Evolutionary conservation across 2,888 invertebrate genomes (phyloP), one percentile per base, ranked within the genome.

Genomic region (Hetaerina titia): DNA sequence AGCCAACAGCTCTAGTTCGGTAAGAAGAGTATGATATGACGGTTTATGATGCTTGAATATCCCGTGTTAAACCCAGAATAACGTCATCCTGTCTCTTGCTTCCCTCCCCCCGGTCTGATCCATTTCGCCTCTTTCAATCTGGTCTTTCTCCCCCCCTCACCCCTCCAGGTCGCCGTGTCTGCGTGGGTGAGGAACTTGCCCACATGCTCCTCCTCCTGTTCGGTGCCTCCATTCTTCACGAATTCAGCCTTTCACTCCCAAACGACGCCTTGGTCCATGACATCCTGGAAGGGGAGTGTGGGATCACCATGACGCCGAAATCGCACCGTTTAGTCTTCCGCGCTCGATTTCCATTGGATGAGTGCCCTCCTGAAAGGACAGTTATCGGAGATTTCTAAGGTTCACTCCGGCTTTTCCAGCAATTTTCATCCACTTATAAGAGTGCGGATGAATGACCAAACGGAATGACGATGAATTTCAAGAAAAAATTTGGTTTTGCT

Each of bases 101-200:
- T 45, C 45, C 45, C 45, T 4, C 45, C 1, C 45, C 45, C 45
- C 45, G 45, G 45, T 45, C 45, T 45, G 45, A 45, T 45, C 45
- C 45, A 45, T 45, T 4, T 45, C 45, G 45, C 45, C 45, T 45
- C 45, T 45, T 45, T 45, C 45, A 45, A 45, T 45, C 45, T 45
- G 45, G 45, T 45, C 45, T 45, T 4, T 45, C 94, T 45, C 58
- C 31, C 25, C 7, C 15, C 95, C 95, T 94, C 95, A 96, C 87
- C 95, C 95, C 96, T 97, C 22, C 96, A 98, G 98, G 98, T 45
- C 98, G 98, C 96, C 97, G 99, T 64, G 98, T 98, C 97, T 99
- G 99, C 96, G 97, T 98, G 0, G 99, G 99, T 0, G 98, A 99
- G 95, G 98, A 99, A 96, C 96, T 99, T 89, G 98, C 98, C 0